A percentile compares a stretch with the other conserved stretches of the same genome.
phyloP scores from a whole-genome alignment of 2,797 vertebrate species.

The Micropoecilia bifurca region DNA sequence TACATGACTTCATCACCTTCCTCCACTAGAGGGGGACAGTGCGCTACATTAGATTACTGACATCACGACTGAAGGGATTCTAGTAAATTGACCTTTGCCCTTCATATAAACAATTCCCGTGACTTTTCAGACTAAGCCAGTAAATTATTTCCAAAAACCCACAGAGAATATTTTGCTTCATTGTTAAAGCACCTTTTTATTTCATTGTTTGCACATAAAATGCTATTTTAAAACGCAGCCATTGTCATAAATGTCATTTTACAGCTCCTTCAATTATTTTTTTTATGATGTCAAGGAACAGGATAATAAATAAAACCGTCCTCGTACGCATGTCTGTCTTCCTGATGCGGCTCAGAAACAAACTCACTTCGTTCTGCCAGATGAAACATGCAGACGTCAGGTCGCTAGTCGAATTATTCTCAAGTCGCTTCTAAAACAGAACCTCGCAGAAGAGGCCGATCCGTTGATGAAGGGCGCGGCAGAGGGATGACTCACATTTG shows the following conservation, averaged over 20 bases:
- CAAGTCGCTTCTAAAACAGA: slow-evolving; percentile 23
- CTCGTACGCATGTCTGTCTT: not conserved
- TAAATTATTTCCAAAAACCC: not conserved
- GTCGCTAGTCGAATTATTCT: slow-evolving; percentile 9
- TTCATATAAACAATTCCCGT: slow-evolving; percentile 3
- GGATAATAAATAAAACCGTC: not conserved
- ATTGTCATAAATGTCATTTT: not conserved
- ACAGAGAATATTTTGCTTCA: not conserved
- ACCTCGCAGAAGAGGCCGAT: slow-evolving; percentile 15
- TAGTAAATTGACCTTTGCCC: slow-evolving; percentile 25
- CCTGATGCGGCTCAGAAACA: not conserved
- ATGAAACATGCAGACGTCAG: not conserved
- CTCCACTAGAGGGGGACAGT: slow-evolving; percentile 58
- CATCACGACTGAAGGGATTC: not conserved
- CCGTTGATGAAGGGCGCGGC: slow-evolving; percentile 74
- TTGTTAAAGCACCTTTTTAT: not conserved
- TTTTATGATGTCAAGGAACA: not conserved
- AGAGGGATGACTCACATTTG: slow-evolving; percentile 80
- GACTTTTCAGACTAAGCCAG: not conserved
- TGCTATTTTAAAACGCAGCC: not conserved
- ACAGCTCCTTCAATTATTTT: not conserved
- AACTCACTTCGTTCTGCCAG: not conserved
- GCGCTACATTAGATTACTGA: not conserved
- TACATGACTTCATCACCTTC: not conserved
- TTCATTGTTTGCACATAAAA: not conserved